Conservation (phyloP, 2,113 vertebrate species). For the Cololabis saira region DNA sequence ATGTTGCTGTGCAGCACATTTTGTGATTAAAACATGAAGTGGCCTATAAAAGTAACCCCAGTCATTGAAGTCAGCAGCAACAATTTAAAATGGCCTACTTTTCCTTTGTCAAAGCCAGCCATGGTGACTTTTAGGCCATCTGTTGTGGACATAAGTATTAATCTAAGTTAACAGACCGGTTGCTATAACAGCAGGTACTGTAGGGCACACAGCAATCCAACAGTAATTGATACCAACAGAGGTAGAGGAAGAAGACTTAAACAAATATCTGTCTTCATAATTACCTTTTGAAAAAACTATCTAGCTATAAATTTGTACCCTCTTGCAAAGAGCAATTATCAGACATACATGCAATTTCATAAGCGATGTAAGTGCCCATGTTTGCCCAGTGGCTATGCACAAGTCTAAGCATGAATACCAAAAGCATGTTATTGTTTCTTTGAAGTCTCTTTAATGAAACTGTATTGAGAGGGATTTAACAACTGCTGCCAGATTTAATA, state of each 20-base stretch:
- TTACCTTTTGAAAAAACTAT: conserved; percentile 17
- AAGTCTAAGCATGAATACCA: conserved; percentile 20
- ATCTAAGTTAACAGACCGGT: conserved; percentile 6
- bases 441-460: conserved; percentile 5
- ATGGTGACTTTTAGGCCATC: no score
- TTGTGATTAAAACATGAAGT: conserved; percentile 39
- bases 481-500: neutral
- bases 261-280: conserved; percentile 19
- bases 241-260: conserved; percentile 1
- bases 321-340: conserved; percentile 23
- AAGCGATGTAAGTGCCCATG: conserved; percentile 8
- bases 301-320: conserved; percentile 16
- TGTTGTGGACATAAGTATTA: no score
- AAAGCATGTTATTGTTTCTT: neutral
- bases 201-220: conserved; percentile 25
- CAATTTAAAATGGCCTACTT: neutral
- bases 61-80: conserved; percentile 14
- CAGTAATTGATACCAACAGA: neutral
- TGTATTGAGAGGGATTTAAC: conserved; percentile 2
- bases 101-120: neutral
- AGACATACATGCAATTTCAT: conserved; percentile 22
- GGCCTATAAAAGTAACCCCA: conserved; percentile 2
- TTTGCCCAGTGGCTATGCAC: neutral
- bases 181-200: conserved; percentile 60
- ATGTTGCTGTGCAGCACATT: conserved; percentile 41